These are phyloP conservation scores for Rhynchotus rufescens DNA, from an alignment of 2,797 vertebrate genomes.

Conservation along the genomic window DNA sequence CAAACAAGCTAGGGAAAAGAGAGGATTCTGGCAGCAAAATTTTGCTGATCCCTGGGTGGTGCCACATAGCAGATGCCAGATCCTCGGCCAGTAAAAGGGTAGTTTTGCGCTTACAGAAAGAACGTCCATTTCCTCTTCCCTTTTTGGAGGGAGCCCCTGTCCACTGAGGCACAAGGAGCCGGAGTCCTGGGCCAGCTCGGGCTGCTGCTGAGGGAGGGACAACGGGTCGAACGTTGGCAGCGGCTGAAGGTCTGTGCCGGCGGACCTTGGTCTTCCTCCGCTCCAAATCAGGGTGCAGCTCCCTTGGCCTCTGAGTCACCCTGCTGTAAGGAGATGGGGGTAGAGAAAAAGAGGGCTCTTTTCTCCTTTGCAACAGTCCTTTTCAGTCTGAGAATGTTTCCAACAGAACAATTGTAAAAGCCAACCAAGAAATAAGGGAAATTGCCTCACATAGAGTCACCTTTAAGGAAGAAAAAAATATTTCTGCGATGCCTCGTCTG, in stretches of 20 bases:
- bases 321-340: neutral
- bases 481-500: neutral
- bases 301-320: neutral
- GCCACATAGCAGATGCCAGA: neutral
- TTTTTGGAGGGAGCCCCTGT: fast-evolving
- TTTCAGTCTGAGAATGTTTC: neutral
- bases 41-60: neutral
- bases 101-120: neutral
- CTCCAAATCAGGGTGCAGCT: neutral
- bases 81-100: neutral
- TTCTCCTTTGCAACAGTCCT: neutral
- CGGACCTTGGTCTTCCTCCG: neutral
- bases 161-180: neutral
- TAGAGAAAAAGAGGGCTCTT: neutral
- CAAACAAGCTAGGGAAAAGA: neutral
- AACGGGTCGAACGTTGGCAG: neutral
- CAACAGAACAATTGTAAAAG: neutral
- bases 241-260: neutral
- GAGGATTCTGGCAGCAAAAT: neutral
- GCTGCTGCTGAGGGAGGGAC: neutral
- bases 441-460: neutral
- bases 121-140: neutral
- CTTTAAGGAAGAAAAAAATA: neutral
- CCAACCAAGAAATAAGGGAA: neutral
- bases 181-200: neutral